A percentile compares a stretch with the other conserved stretches of the same genome.
These are phyloP conservation scores for Rhizoglyphus robini DNA, from an alignment of 1,140 invertebrate species.

Conservation along the genomic window DNA sequence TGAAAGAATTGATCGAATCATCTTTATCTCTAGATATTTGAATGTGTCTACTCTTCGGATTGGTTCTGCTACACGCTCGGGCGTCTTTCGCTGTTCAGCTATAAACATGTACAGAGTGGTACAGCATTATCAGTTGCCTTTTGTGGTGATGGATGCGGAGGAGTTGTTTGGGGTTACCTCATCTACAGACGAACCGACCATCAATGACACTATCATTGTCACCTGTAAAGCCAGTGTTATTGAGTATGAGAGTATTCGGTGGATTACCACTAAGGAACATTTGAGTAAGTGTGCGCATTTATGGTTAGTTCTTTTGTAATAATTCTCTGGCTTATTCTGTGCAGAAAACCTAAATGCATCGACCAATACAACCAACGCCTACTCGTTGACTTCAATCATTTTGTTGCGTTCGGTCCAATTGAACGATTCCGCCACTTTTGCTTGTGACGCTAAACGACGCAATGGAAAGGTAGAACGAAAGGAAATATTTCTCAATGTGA, in stretches of 20 bases:
- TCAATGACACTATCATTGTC: slow-evolving; percentile 22
- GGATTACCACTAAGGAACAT: slow-evolving; percentile 16
- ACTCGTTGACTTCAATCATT: slow-evolving; percentile 1
- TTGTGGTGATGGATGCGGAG: slow-evolving; percentile 23
- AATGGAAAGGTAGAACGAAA: neutral
- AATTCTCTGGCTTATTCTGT: too few relatives aligned
- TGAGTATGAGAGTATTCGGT: slow-evolving; percentile 23
- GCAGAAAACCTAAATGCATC: neutral
- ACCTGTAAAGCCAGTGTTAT: slow-evolving; percentile 24
- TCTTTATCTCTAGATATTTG: too few relatives aligned
- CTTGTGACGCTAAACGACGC: slow-evolving; percentile 5
- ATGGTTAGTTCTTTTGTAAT: neutral
- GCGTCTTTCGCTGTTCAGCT: slow-evolving; percentile 21
- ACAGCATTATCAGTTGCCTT: slow-evolving; percentile 14
- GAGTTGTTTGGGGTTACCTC: slow-evolving; percentile 24
- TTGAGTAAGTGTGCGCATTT: neutral
- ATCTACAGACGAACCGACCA: slow-evolving; percentile 23
- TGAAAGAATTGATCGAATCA: too few relatives aligned
- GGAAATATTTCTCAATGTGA: neutral
- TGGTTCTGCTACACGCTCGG: slow-evolving; percentile 10
- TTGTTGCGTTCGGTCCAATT: slow-evolving; percentile 2
- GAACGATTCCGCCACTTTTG: slow-evolving; percentile 18
- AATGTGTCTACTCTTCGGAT: neutral
- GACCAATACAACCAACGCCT: neutral
- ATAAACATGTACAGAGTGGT: slow-evolving; percentile 12